Percentiles rank a stretch among this genome's conserved stretches.
phyloP scores from a whole-genome alignment of 1,140 invertebrate genomes.

The Eufriesea mexicana region DNA sequence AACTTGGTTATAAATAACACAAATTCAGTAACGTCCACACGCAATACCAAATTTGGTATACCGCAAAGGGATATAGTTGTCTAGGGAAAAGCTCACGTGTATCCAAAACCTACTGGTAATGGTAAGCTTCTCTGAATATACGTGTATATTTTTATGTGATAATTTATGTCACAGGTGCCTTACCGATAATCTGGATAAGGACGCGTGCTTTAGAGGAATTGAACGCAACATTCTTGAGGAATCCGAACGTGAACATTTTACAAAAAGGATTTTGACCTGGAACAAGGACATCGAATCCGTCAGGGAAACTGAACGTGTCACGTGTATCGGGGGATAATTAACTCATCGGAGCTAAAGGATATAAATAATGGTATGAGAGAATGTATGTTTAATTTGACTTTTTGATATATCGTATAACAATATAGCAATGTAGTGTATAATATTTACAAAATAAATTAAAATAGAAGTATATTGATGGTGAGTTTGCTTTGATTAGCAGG shows the following conservation, averaged over 20 bases:
- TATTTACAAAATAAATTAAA: conserved; percentile 75
- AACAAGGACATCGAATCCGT: not conserved
- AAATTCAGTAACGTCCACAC: not conserved
- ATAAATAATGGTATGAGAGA: conserved; percentile 56
- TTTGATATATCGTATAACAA: conserved; percentile 66
- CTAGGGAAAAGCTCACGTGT: not conserved
- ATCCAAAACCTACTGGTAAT: not conserved
- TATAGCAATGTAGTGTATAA: conserved; percentile 65
- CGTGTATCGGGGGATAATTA: not conserved
- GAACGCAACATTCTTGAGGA: not conserved
- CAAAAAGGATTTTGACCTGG: not conserved
- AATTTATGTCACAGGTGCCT: conserved; percentile 7
- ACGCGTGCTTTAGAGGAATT: not conserved
- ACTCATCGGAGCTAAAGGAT: not conserved
- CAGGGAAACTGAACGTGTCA: not conserved
- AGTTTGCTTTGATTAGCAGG: conserved; percentile 54
- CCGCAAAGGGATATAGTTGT: not conserved
- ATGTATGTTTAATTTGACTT: conserved; percentile 68
- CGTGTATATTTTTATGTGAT: not conserved
- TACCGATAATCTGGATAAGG: no score
- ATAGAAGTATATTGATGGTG: conserved; percentile 58
- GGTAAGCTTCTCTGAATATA: not conserved
- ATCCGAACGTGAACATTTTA: not conserved
- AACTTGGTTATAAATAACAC: not conserved
- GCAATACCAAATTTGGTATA: not conserved